Evolutionary conservation across 2,113 vertebrate genomes (phyloP).

Genomic region (Rhinopomastus cyanomelas): DNA sequence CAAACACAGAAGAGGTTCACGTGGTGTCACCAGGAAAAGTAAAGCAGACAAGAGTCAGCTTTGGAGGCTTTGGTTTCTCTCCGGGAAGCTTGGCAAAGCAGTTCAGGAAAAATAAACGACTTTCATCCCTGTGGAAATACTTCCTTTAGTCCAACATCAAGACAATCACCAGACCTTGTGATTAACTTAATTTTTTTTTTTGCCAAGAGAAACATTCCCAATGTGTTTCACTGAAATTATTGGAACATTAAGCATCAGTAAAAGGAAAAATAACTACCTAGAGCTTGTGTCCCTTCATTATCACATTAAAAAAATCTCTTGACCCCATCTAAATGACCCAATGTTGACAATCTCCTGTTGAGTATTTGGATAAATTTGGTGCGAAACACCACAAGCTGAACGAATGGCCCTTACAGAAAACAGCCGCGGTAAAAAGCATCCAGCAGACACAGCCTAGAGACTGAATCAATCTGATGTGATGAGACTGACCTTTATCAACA

Average conservation of each 20-base stretch:
- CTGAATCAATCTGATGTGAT: neutral
- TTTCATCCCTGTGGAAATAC: constrained; percentile 12
- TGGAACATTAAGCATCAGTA: neutral
- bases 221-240: neutral
- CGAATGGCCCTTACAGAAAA: neutral
- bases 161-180: neutral
- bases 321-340: neutral
- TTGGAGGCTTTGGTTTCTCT: neutral
- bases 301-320: neutral
- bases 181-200: neutral
- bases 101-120: neutral
- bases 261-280: neutral
- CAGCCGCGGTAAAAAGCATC: neutral
- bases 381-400: neutral
- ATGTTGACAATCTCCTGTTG: neutral
- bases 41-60: neutral
- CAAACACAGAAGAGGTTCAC: accelerated
- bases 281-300: neutral
- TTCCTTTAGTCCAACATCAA: neutral
- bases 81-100: neutral
- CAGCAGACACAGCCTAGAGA: neutral
- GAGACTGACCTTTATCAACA: accelerated
- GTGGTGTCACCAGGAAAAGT: neutral
- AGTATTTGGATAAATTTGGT: neutral
- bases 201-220: constrained; percentile 25